phyloP scores from a whole-genome alignment of 2,888 invertebrate genomes.

The Limenitis camilla region DNA sequence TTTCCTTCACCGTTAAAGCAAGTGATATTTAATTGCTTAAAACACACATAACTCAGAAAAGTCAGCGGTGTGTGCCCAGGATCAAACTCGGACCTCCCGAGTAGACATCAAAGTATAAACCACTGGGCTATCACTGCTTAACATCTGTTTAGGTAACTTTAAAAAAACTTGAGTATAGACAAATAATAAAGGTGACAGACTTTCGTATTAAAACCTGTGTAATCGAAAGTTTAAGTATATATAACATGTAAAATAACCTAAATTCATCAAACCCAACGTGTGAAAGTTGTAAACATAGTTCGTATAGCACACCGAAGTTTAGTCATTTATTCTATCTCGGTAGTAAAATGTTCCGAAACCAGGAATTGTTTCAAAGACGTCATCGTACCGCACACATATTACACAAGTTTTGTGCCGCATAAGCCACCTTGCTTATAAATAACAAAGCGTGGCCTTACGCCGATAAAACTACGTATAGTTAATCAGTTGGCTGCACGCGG shows the following conservation, averaged over 20 bases:
- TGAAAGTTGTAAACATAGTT: constrained; percentile 9
- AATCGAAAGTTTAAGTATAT: neutral
- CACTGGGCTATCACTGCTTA: no score
- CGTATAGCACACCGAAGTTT: constrained; percentile 16
- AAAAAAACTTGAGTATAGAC: no score
- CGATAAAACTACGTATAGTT: constrained; percentile 55
- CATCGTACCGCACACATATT: constrained; percentile 27
- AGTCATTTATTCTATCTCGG: constrained; percentile 20
- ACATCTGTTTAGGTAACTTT: no score
- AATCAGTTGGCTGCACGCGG: constrained; percentile 57
- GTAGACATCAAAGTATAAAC: no score
- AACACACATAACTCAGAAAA: no score
- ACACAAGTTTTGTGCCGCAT: constrained; percentile 31
- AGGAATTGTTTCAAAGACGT: constrained; percentile 22
- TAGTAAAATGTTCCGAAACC: constrained; percentile 22
- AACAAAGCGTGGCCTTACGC: constrained; percentile 48
- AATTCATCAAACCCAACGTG: constrained; percentile 1
- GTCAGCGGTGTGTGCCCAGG: no score
- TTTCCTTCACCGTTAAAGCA: no score
- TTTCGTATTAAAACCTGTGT: no score
- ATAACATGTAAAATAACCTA: neutral
- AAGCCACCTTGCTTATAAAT: constrained; percentile 44
- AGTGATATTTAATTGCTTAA: no score
- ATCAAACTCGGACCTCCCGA: no score
- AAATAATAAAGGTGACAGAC: no score